Evolutionary conservation across 1,140 invertebrate species (phyloP).

Genomic region (Apis laboriosa): DNA sequence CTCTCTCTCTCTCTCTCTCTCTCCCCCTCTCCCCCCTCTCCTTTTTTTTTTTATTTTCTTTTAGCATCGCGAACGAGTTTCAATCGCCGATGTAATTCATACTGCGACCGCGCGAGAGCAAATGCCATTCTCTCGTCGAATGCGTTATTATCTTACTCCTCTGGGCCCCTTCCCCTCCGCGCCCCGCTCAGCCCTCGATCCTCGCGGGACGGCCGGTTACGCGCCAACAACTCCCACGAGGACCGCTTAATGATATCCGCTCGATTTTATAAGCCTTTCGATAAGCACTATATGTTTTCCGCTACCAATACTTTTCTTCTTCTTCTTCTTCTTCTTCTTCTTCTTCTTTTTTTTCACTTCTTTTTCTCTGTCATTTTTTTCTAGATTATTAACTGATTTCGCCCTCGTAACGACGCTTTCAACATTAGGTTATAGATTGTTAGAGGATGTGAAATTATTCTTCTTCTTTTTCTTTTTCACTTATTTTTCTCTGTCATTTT

Average conservation of each 20-base stretch:
- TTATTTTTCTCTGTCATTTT: no score
- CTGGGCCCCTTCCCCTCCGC: neutral
- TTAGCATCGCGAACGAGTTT: conserved; percentile 71
- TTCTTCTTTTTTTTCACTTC: neutral
- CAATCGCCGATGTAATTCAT: conserved; percentile 72
- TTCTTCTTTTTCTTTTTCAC: no score
- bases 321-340: no score
- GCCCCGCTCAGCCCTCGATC: neutral
- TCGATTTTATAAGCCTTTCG: conserved; percentile 34
- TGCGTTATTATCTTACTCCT: conserved; percentile 63
- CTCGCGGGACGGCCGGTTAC: conserved; percentile 7
- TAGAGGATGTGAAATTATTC: no score
- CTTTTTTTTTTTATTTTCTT: neutral
- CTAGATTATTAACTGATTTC: no score
- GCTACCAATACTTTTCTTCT: no score
- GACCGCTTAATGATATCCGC: conserved; percentile 22
- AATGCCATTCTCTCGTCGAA: conserved; percentile 58
- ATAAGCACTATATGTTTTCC: conserved; percentile 4
- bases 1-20: conserved; percentile 15
- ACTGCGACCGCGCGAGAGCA: conserved; percentile 47
- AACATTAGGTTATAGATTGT: no score
- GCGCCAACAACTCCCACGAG: conserved; percentile 48
- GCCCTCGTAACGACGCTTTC: no score
- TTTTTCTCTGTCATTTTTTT: no score
- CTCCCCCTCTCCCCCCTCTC: no score